A percentile compares a stretch with the other conserved stretches of the same genome.
Evolutionary conservation across 2,113 vertebrate species (phyloP).

Genomic region (Pterocles burchelli): DNA sequence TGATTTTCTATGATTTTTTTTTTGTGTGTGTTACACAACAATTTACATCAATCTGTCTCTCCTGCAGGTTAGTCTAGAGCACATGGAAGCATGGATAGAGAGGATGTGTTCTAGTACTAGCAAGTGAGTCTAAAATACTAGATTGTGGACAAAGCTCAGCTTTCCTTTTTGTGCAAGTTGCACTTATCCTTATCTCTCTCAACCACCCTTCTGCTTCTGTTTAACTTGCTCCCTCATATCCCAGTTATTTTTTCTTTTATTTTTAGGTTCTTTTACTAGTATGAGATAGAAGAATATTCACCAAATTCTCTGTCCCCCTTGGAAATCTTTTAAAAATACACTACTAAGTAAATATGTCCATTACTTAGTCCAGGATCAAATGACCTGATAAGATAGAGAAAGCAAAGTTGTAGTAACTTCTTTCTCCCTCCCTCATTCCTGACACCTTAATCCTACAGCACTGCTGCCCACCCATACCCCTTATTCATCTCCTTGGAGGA

Average conservation of each 20-base stretch:
- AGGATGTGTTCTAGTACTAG: background rate
- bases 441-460: background rate
- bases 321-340: background rate
- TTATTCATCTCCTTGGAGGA: background rate
- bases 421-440: background rate
- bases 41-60: background rate
- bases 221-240: background rate
- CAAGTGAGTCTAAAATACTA: background rate
- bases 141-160: background rate
- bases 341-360: background rate
- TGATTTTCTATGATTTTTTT: background rate
- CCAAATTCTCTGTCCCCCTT: background rate
- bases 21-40: background rate
- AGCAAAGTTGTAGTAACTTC: background rate
- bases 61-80: background rate
- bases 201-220: background rate
- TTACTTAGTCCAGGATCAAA: background rate
- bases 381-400: background rate
- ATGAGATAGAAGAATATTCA: background rate
- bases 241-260: background rate
- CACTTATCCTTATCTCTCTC: background rate
- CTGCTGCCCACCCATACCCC: accelerated
- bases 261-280: background rate
- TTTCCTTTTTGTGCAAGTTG: background rate
- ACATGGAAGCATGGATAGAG: background rate